Percentiles rank a stretch among this genome's conserved stretches.
Evolutionary conservation across 2,113 vertebrate genomes (phyloP).

Genomic region (Phainopepla nitens): DNA sequence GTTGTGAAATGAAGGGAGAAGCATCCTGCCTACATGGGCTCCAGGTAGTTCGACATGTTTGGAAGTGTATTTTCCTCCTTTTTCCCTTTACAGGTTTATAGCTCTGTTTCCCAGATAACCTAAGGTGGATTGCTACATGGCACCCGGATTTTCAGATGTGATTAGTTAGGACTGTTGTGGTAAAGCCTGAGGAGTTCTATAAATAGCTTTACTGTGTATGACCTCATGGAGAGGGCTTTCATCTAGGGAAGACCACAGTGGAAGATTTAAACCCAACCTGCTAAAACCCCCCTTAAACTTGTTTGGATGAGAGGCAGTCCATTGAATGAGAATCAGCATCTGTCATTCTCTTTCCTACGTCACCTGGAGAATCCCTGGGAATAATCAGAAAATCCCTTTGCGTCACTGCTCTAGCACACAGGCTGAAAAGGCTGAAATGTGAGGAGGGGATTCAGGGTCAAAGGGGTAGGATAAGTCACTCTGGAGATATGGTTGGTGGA

Average conservation of each 20-base stretch:
- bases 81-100: background rate
- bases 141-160: background rate
- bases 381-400: slow-evolving; percentile 51
- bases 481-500: background rate
- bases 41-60: background rate
- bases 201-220: background rate
- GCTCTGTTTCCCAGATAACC: background rate
- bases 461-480: background rate
- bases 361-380: slow-evolving; percentile 54
- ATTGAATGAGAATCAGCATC: background rate
- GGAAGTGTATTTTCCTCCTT: background rate
- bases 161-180: background rate
- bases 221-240: background rate
- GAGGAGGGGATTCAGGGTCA: background rate
- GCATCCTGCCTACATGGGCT: background rate
- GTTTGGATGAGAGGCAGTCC: background rate
- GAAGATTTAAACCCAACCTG: background rate
- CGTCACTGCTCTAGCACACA: background rate
- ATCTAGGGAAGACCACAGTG: background rate
- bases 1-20: background rate
- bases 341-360: slow-evolving; percentile 20
- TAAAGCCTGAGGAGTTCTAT: slow-evolving; percentile 18
- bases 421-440: background rate
- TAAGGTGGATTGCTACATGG: background rate
- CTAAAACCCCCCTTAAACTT: background rate